Percentiles rank a stretch among this genome's conserved stretches.
phyloP scores from a whole-genome alignment of 1,140 invertebrate genomes.

The Octopus sinensis region DNA sequence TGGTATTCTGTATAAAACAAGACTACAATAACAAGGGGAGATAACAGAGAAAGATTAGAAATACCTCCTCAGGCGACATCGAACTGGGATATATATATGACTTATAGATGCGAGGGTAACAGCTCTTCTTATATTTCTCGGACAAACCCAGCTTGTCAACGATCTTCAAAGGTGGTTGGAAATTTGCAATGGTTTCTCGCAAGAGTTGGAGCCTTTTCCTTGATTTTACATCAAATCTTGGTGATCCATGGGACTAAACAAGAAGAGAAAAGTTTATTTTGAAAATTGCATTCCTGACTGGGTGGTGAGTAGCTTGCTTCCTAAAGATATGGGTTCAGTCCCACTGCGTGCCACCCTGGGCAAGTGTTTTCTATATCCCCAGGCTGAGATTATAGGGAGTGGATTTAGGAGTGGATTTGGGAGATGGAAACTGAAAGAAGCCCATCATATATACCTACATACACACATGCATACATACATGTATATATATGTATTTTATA shows the following conservation, averaged over 20 bases:
- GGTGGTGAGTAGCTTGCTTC: no score
- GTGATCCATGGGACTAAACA: background rate
- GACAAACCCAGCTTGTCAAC: background rate
- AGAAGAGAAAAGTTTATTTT: background rate
- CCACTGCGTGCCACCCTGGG: no score
- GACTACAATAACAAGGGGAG: background rate
- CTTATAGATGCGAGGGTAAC: background rate
- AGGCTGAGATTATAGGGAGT: no score
- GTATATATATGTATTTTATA: no score
- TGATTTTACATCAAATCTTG: background rate
- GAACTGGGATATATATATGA: slow-evolving; percentile 34
- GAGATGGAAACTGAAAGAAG: no score
- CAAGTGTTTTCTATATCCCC: no score
- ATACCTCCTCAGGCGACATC: slow-evolving; percentile 42
- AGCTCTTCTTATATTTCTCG: background rate
- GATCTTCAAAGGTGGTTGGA: background rate
- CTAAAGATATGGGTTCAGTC: no score
- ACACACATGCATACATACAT: no score
- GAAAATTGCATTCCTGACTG: background rate
- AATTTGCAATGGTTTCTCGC: background rate
- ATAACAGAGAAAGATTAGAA: background rate
- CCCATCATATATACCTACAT: no score
- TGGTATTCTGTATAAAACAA: background rate
- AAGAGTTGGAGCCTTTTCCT: background rate
- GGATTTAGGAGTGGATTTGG: no score